Base-by-base conservation (phyloP, 2,888 invertebrate genomes). In the Aporophyla lueneburgensis region DNA sequence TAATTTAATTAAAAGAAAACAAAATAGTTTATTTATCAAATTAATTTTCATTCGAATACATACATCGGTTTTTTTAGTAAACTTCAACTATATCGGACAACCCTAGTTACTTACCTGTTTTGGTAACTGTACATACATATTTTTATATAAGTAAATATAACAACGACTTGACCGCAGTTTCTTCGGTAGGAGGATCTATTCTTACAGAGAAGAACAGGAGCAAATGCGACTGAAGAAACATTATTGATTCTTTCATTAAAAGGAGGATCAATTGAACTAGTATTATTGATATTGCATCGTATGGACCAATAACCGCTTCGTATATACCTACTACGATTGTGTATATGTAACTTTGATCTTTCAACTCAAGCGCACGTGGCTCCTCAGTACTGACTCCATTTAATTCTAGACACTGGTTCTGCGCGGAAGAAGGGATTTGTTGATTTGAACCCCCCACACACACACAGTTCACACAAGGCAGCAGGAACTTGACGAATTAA, bases 341-440 rank as follows among this genome's bases (percentile, higher is more conserved):
- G 75, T 81, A 61, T 61, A n/a, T 56, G 53, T 66, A 49, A 62
- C 14, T 40, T 33, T 75, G 75, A 80, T 70, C 75, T 81, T 76
- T 80, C 46, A 81, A 81, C 81, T 59, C n/a, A 16, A 21, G 12
- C 12, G 40, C 70, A 81, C 76, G 75, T 80, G 62, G 40, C 0
- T 56, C 4, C n/a, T 40, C 9, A 46, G 58, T 46, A 63, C 21
- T 61, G 59, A 70, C 27, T 66, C 76, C 58, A 49, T 80, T 24
- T 14, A 54, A n/a, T 74, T 63, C 49, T 74, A 21, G 5, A 21
- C 40, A 61, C 7, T 77, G 33, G 19, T 19, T 62, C n/a, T 66
- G 21, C 19, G n/a, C 21, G n/a, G n/a, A n/a, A n/a, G n/a, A n/a
- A n/a, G n/a, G n/a, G n/a, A n/a, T n/a, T n/a, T n/a, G n/a, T n/a